phyloP scores from a whole-genome alignment of 2,888 invertebrate species.

The Frankliniella intonsa region DNA sequence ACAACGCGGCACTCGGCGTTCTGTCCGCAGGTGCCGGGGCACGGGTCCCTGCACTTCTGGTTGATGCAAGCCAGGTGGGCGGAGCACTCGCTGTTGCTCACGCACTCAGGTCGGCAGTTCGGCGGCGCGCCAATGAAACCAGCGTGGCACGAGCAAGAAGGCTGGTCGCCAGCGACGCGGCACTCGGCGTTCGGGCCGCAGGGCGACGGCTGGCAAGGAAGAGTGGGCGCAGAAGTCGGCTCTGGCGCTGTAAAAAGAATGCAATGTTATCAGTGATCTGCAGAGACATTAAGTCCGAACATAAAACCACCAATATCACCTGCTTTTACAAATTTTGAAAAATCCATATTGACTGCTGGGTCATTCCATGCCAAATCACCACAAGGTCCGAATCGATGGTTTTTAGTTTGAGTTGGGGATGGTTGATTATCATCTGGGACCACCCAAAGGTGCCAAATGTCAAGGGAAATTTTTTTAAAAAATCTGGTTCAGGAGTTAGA shows the following conservation, averaged over 20 bases:
- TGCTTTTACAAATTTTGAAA: no score
- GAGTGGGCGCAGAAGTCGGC: neutral
- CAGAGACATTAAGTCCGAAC: neutral
- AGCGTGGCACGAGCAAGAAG: slow-evolving; percentile 70
- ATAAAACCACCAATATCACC: neutral
- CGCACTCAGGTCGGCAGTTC: slow-evolving; percentile 70
- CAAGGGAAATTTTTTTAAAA: no score
- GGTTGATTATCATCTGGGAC: no score
- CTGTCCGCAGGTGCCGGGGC: slow-evolving; percentile 69
- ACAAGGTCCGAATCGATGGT: no score
- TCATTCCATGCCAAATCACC: no score
- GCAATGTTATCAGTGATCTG: neutral
- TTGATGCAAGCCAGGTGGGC: slow-evolving; percentile 70
- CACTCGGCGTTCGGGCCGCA: slow-evolving; percentile 45
- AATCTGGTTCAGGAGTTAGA: no score
- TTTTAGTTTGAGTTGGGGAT: no score
- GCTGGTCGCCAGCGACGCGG: slow-evolving; percentile 59
- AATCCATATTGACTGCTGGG: no score
- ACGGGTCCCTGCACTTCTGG: slow-evolving; percentile 73
- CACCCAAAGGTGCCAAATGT: no score
- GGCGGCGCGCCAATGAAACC: slow-evolving; percentile 72
- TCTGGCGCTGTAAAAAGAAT: slow-evolving; percentile 14
- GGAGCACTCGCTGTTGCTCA: slow-evolving; percentile 72
- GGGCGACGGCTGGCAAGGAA: slow-evolving; percentile 43
- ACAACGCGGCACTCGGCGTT: slow-evolving; percentile 74